Base-by-base conservation (phyloP, 2,888 invertebrate species). In the Sinodicranocentrus sp. region DNA sequence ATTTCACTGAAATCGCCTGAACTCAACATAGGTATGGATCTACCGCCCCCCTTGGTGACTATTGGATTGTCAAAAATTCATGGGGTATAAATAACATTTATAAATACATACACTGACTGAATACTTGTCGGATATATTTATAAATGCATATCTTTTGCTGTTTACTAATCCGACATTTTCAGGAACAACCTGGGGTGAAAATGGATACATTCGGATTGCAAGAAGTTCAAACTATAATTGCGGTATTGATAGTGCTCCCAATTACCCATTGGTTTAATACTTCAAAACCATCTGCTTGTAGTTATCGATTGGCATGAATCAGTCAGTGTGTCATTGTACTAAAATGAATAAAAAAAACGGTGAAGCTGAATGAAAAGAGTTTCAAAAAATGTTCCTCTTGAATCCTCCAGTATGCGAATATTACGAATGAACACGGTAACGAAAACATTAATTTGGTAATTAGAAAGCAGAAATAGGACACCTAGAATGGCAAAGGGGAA, bases 41-140 rank as follows among this genome's bases (percentile, higher is more conserved):
- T 2, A 93, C 94, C 88, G 93, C 93, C 87, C 88, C 90, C 17
- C 89, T 90, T 5, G 92, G 92, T 79, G 95, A 95, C 90, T 96
- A 95, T 91, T 97, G 96, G 95, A 91, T 96, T 26, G 95, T 97
- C 79, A 97, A 97, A 92, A 97, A 97, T 92, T 96, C 96, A 68
- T 96, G 95, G 95, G 94, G 95, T 15, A 68, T 2, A 57, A 10
- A 72, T 48, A 17, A 52, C 6, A 52, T 52, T 3, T 21, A 33
- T 19, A 65, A 19, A 65, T 63, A 23, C 57, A 21, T 57, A 8
- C 3, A 23, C 10, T 52, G 52, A 17, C 52, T 8, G n/a, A 13
- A n/a, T n/a, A 52, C 3, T 52, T 13, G 52, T 52, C 6, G n/a
- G 39, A 39, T 39, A 8, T 8, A 39, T 39, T 39, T 39, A 39